These are phyloP conservation scores for Ivindomyrus marchei DNA, from an alignment of 2,113 vertebrate genomes.

Conservation along the genomic window DNA sequence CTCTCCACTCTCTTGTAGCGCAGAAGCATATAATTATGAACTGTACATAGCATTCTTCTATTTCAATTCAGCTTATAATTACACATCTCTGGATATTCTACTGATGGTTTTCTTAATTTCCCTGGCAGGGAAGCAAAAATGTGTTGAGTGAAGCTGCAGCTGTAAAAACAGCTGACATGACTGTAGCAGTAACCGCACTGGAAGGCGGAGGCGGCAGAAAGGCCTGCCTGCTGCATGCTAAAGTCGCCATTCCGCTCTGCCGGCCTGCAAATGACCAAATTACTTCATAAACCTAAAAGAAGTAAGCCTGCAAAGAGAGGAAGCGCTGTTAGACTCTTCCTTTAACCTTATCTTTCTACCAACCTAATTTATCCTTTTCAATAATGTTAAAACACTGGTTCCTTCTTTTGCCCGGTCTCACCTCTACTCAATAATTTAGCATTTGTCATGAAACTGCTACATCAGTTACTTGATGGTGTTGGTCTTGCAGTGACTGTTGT, in stretches of 20 bases:
- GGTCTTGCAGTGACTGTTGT: background rate
- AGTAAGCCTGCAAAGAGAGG: background rate
- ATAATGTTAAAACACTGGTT: background rate
- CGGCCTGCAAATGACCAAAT: background rate
- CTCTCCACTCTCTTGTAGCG: background rate
- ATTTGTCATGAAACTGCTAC: background rate
- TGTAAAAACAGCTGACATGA: conserved; percentile 15
- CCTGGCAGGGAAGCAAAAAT: background rate
- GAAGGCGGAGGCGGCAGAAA: background rate
- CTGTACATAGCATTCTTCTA: background rate
- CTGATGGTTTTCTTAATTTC: conserved; percentile 20
- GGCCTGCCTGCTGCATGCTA: too few relatives aligned
- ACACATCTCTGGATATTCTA: background rate
- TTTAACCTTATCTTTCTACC: background rate
- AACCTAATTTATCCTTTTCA: background rate
- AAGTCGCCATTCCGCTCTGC: background rate
- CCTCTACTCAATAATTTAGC: background rate
- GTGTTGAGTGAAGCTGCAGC: background rate
- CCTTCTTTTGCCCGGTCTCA: background rate
- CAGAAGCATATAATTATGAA: conserved; percentile 13
- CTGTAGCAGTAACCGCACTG: background rate
- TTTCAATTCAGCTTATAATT: conserved; percentile 17
- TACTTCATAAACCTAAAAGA: background rate
- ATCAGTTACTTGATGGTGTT: background rate
- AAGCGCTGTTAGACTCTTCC: background rate